phyloP scores from a whole-genome alignment of 2,888 invertebrate species.

The Drosophila suboccidentalis region DNA sequence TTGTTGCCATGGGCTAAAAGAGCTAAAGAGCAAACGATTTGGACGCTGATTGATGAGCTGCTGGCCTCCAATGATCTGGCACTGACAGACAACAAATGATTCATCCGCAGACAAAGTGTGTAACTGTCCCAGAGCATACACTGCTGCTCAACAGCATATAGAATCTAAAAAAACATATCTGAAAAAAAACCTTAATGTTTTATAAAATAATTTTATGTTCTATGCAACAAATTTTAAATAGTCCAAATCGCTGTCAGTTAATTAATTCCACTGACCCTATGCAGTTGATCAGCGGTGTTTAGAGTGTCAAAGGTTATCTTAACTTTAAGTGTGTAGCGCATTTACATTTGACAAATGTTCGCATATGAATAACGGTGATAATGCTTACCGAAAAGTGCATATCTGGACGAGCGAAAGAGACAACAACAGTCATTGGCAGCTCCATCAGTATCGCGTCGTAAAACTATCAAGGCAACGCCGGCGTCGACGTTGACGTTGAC shows the following conservation, averaged over 20 bases:
- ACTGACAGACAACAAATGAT: constrained; percentile 72
- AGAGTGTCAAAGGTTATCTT: constrained; percentile 56
- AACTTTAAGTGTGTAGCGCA: constrained; percentile 60
- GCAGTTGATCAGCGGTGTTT: background rate
- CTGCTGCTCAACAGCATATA: background rate
- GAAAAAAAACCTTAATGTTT: background rate
- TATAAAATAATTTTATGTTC: too few species aligned
- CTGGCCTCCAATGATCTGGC: constrained; percentile 71
- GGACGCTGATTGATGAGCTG: constrained; percentile 56
- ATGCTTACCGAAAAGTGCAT: constrained; percentile 27
- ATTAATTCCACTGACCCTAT: background rate
- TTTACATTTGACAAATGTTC: constrained; percentile 53
- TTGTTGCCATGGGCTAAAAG: constrained; percentile 21
- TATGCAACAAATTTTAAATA: background rate
- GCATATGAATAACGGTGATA: constrained; percentile 55
- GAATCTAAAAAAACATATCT: background rate
- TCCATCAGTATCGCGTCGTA: constrained; percentile 19
- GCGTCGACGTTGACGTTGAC: constrained; percentile 29
- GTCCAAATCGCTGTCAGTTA: background rate
- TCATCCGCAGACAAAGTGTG: constrained; percentile 50
- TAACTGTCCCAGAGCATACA: constrained; percentile 21
- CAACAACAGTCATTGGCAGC: constrained; percentile 13
- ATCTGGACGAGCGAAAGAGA: background rate
- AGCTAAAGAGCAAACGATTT: constrained; percentile 32
- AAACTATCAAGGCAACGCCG: constrained; percentile 50